These are phyloP conservation scores for Thunnus maccoyii DNA, from an alignment of 2,113 vertebrate genomes.

Conservation along the genomic window DNA sequence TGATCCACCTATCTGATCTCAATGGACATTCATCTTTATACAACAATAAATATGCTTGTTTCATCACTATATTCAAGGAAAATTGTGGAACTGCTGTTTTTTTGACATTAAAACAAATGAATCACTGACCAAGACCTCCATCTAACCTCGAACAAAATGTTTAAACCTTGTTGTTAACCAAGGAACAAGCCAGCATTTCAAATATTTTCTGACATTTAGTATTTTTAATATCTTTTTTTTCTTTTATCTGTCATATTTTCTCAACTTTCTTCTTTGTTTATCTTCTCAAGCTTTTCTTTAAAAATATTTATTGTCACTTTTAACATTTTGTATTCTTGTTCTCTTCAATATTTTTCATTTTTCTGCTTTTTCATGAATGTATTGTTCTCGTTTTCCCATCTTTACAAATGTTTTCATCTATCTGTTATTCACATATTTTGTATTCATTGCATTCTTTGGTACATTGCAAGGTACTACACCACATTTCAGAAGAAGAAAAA, in stretches of 20 bases:
- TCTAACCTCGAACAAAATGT: conserved; percentile 4
- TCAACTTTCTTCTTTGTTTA: neutral
- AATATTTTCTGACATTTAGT: neutral
- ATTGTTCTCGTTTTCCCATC: neutral
- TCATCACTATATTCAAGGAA: neutral
- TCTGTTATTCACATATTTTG: neutral
- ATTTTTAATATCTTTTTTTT: neutral
- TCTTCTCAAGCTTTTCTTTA: neutral
- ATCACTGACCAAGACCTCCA: conserved; percentile 9
- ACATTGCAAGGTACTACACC: too few relatives aligned
- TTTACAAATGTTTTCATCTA: neutral
- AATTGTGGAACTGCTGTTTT: neutral
- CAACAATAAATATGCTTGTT: neutral
- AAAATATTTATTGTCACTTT: neutral
- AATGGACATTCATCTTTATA: too few relatives aligned
- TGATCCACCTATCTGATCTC: neutral
- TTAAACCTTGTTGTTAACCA: neutral
- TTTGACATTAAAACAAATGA: conserved; percentile 12
- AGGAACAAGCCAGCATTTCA: neutral
- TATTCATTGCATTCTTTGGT: neutral
- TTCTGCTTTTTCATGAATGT: neutral
- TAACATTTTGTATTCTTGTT: neutral
- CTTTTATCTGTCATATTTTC: neutral
- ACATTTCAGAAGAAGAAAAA: neutral
- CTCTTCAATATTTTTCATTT: neutral